Conservation (phyloP, 1,140 invertebrate species). For the Mycetomoellerius zeteki region DNA sequence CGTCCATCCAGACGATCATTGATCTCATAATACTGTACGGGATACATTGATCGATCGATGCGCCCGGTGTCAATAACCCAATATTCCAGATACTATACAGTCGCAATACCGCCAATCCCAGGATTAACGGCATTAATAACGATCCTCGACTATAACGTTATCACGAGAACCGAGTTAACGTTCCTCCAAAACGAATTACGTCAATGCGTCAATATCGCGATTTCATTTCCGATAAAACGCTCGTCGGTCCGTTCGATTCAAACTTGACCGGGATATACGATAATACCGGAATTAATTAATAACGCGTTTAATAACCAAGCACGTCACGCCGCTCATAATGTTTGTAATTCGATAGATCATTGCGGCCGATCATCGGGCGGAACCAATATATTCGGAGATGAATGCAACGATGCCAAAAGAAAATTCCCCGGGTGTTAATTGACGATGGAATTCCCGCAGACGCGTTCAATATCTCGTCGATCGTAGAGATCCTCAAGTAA, state of each 20-base stretch:
- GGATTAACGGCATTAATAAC: conserved; percentile 58
- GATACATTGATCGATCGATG: conserved; percentile 24
- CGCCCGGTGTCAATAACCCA: conserved; percentile 43
- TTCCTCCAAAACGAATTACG: conserved; percentile 52
- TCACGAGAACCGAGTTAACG: conserved; percentile 48
- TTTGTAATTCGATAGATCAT: conserved; percentile 29
- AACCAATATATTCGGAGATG: background rate
- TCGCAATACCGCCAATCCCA: conserved; percentile 28
- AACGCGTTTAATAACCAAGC: conserved; percentile 32
- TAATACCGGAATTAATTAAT: conserved; percentile 56
- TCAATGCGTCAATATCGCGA: conserved; percentile 51
- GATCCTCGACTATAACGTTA: conserved; percentile 35
- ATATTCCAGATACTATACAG: conserved; percentile 25
- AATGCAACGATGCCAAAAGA: background rate
- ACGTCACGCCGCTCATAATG: conserved; percentile 14
- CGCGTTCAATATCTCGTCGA: conserved; percentile 51
- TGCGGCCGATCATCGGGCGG: background rate
- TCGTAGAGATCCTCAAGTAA: background rate
- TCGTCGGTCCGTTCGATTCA: background rate
- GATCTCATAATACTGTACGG: conserved; percentile 7
- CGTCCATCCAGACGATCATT: conserved; percentile 3
- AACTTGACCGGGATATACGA: background rate
- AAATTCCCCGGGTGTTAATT: conserved; percentile 39
- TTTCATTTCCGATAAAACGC: conserved; percentile 48
- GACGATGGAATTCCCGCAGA: conserved; percentile 41